These are phyloP conservation scores for Poeciliopsis gracilis DNA, from an alignment of 2,797 vertebrate species.

Conservation along the genomic window DNA sequence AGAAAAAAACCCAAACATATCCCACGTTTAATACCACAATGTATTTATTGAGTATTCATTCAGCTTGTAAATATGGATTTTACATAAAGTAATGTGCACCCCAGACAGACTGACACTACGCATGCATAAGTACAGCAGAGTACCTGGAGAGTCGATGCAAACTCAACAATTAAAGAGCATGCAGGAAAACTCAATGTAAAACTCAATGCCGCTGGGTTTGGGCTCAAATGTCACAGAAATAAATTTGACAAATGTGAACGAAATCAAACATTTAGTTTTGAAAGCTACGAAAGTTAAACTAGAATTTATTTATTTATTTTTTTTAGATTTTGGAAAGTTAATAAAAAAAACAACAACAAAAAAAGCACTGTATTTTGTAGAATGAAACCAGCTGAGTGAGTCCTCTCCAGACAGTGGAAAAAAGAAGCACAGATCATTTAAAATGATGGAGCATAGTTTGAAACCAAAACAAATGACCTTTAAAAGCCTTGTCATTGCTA, in stretches of 20 bases:
- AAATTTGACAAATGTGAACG: background rate
- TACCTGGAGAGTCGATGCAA: background rate
- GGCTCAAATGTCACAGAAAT: background rate
- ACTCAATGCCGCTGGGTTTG: background rate
- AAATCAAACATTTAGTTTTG: background rate
- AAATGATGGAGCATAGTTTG: background rate
- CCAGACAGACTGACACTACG: background rate
- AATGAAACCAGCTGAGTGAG: background rate
- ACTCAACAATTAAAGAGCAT: background rate
- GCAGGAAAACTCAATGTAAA: background rate
- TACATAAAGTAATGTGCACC: no score
- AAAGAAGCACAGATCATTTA: background rate
- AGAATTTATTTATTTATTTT: background rate
- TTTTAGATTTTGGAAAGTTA: background rate
- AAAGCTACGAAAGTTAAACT: background rate
- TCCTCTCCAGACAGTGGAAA: background rate
- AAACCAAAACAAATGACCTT: background rate
- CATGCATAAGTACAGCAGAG: background rate
- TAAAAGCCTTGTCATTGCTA: background rate
- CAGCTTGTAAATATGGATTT: no score
- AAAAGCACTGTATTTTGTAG: background rate
- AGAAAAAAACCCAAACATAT: background rate
- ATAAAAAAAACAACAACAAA: no score
- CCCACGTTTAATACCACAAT: background rate
- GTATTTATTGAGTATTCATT: background rate